phyloP scores from a whole-genome alignment of 2,888 invertebrate species.

The Xestia ashworthii region DNA sequence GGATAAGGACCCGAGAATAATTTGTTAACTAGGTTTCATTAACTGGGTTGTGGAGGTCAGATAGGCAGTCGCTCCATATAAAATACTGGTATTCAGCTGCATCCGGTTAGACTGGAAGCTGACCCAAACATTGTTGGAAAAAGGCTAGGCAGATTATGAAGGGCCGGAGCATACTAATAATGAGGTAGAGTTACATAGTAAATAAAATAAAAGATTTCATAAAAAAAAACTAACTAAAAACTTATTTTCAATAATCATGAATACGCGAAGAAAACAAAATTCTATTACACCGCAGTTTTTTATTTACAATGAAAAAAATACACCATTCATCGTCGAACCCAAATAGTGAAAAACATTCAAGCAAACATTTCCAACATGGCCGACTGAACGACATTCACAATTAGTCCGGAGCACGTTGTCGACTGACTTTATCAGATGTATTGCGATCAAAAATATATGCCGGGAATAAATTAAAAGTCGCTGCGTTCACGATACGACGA shows the following conservation, averaged over 20 bases:
- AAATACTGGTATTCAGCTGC: too few relatives aligned
- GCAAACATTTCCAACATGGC: constrained; percentile 22
- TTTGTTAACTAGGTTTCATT: too few relatives aligned
- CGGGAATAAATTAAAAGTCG: constrained; percentile 64
- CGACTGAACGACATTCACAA: constrained; percentile 42
- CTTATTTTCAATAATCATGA: neutral
- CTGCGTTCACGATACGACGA: constrained; percentile 44
- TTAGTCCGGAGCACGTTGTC: constrained; percentile 53
- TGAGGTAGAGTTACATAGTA: neutral
- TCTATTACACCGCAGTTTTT: neutral
- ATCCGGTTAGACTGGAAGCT: too few relatives aligned
- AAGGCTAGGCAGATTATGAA: too few relatives aligned
- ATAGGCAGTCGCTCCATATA: too few relatives aligned
- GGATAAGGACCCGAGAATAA: too few relatives aligned
- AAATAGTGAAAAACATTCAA: constrained; percentile 19
- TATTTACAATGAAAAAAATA: neutral
- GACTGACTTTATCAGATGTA: constrained; percentile 54
- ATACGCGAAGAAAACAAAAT: neutral
- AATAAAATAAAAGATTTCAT: neutral
- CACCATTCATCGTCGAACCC: neutral
- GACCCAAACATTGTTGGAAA: too few relatives aligned
- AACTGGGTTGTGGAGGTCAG: too few relatives aligned
- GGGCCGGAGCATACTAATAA: neutral
- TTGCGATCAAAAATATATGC: constrained; percentile 56
- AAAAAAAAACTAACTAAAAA: neutral